These are phyloP conservation scores for Atopsyche davidsoni DNA, from an alignment of 1,140 invertebrate genomes.

Conservation along the genomic window DNA sequence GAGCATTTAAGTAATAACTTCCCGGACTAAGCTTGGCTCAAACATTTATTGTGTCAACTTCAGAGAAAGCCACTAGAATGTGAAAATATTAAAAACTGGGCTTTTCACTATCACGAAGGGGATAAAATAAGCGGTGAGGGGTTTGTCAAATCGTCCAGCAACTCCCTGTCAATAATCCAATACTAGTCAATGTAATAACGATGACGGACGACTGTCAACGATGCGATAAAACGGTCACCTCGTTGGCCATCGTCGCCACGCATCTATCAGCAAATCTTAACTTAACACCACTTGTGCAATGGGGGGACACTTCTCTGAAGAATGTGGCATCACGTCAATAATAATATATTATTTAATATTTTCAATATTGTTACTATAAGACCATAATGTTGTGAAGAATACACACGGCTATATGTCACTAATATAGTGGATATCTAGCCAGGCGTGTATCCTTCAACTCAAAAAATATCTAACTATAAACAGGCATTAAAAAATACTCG, in stretches of 20 bases:
- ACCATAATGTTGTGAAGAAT: slow-evolving; percentile 16
- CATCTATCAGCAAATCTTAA: background rate
- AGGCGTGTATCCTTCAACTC: slow-evolving; percentile 19
- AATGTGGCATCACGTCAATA: slow-evolving; percentile 16
- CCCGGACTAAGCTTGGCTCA: background rate
- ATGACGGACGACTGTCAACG: too few relatives aligned
- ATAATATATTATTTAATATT: slow-evolving; percentile 1
- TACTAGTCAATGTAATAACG: too few relatives aligned
- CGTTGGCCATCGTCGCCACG: background rate
- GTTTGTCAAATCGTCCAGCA: slow-evolving; percentile 13
- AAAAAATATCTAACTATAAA: slow-evolving; percentile 14
- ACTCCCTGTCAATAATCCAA: slow-evolving; percentile 2
- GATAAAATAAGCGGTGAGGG: background rate
- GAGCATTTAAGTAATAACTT: background rate
- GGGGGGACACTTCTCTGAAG: slow-evolving; percentile 6
- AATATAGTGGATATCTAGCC: slow-evolving; percentile 32
- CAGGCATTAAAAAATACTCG: slow-evolving; percentile 13
- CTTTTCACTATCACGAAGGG: background rate
- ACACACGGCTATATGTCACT: slow-evolving; percentile 31
- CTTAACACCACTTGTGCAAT: background rate
- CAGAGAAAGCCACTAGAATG: slow-evolving; percentile 10
- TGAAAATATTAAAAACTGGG: background rate
- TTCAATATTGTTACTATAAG: slow-evolving; percentile 17
- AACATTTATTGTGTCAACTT: slow-evolving; percentile 10
- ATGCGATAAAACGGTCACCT: background rate